Base-by-base conservation (phyloP, 2,888 invertebrate genomes). In the Cephalotes varians region DNA sequence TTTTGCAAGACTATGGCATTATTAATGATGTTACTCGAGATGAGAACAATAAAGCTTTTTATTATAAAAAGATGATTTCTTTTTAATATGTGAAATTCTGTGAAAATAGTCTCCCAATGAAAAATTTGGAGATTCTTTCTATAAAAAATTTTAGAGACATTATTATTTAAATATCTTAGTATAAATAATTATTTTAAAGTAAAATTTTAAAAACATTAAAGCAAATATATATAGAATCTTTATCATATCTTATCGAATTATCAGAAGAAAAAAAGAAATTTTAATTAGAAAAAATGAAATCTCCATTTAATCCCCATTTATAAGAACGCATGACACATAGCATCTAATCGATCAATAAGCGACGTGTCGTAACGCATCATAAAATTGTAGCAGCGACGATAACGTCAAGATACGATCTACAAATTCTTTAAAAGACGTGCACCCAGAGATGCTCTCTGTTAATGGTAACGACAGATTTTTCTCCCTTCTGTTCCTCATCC, bases 391-490 rank as follows among this genome's bases (percentile, higher is more conserved):
- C 25, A 9, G 6, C 25, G n/a, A 37, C 21, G 40, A 65, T 76
- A 64, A 76, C 1, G 40, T 40, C 65, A 62, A 34, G 21, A 76
- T 28, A 6, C 58, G 67, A 85, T 83, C 69, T 85, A 85, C 85
- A 85, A 83, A 84, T 85, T 81, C 51, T 60, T 79, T 44, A 80
- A 81, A 81, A 83, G 54, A 44, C 56, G 44, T 34, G 64, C 40
- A 40, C 40, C 12, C 21, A 67, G 54, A 72, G 76, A 12, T 31
- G n/a, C 47, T 54, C 40, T 47, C 56, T 73, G 51, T 67, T 85
- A 88, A 88, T 84, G 76, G 62, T 60, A 31, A 60, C 28, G 37
- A 5, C 56, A 73, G 72, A 62, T 81, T 88, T 84, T 65, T 58
- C 80, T 76, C 81, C 54, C 31, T 34, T 34, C 18, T 47, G 21